Base-by-base conservation (phyloP, 2,797 vertebrate genomes). In the Tiaroga cobitis region DNA sequence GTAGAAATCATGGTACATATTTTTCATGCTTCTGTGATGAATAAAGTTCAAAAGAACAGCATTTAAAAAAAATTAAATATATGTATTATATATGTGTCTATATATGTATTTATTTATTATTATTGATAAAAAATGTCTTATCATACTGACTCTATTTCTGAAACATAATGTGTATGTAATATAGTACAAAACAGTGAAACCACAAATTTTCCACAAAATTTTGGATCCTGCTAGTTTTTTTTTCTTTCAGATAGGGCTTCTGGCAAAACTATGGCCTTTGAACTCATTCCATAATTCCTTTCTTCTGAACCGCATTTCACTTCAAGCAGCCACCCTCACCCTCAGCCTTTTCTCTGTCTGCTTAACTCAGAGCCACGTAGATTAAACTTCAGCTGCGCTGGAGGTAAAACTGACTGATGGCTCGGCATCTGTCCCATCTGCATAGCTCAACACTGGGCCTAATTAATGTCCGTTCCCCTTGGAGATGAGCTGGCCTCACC, bases 391-490 rank as follows among this genome's bases (percentile, higher is more conserved):
- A 72, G 24, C 79, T 8, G 41, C 4, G 6, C 39, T 73, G 75
- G 80, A 85, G 19, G 69, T 86, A 74, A 49, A 37, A 70, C 68
- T 85, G 85, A 89, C 70, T 84, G 87, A 89, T 85, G 75, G 72
- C 63, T 69, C 21, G 49, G 80, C 70, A 63, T 73, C 63, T 39
- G 26, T 74, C 67, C 81, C 85, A 88, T 85, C 85, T 87, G 87
- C 59, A 75, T 54, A 72, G 34, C 65, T 68, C 73, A 82, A 59
- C 54, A n/a, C 39, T 69, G 69, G 74, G 41, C 51, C 74, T 83
- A 51, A 88, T 88, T 87, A 88, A 68, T 74, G 54, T 82, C 61
- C 59, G 61, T 80, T 80, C 78, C 32, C 81, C 72, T 79, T 34
- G 0, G 41, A 72, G 41, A 54, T 26, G 19, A 56, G 37, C 8